phyloP scores from a whole-genome alignment of 2,888 invertebrate genomes.

The Neoaliturus tenellus region DNA sequence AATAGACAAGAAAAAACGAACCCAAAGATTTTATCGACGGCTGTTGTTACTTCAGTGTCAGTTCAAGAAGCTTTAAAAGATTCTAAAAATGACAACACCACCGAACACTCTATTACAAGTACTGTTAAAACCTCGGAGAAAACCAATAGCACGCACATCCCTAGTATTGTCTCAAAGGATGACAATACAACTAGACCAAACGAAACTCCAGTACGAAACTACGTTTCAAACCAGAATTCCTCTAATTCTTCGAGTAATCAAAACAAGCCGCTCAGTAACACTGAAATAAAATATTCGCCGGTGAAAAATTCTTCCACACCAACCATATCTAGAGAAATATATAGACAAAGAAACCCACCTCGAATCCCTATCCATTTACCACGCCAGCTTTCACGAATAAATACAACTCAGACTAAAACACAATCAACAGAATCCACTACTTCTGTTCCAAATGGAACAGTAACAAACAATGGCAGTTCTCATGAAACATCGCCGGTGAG shows the following conservation, averaged over 20 bases:
- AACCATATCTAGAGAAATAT: constrained; percentile 4
- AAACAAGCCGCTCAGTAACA: not conserved
- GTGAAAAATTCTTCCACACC: not conserved
- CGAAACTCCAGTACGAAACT: not conserved
- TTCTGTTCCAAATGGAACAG: not conserved
- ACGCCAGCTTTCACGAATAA: not conserved
- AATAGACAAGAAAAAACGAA: constrained; percentile 48
- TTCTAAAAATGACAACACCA: constrained; percentile 24
- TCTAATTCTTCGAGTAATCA: not conserved
- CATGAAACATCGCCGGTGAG: not conserved
- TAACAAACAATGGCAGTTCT: not conserved
- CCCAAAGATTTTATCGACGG: constrained; percentile 65
- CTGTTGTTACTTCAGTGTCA: constrained; percentile 66
- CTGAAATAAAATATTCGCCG: not conserved
- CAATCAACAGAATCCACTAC: not conserved
- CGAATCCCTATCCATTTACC: not conserved
- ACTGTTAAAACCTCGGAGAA: not conserved
- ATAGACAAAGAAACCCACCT: not conserved
- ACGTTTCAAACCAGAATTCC: not conserved
- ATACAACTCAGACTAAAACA: not conserved
- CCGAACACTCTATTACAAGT: not conserved
- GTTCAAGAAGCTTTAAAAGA: constrained; percentile 62
- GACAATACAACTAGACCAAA: not conserved
- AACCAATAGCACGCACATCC: not conserved
- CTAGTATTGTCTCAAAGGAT: not conserved